Conservation (phyloP, 2,113 vertebrate genomes). For the Forbesichthys agassizii region DNA sequence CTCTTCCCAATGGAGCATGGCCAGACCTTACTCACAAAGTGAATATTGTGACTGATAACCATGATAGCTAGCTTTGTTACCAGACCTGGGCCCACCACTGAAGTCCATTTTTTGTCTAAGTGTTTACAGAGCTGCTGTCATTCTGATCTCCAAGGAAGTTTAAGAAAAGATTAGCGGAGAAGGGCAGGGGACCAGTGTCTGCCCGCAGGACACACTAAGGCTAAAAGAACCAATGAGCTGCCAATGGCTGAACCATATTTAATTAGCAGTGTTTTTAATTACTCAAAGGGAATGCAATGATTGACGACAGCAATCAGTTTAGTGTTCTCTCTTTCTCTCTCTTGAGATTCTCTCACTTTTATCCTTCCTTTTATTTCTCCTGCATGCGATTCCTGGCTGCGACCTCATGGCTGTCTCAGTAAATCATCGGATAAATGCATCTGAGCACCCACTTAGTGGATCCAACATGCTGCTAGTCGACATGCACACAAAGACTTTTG, state of each 20-base stretch:
- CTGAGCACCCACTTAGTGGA: neutral
- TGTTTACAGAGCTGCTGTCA: neutral
- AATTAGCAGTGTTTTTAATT: constrained; percentile 54
- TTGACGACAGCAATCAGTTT: constrained; percentile 42
- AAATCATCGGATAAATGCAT: constrained; percentile 15
- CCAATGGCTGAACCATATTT: constrained; percentile 39
- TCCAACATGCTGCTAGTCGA: constrained; percentile 7
- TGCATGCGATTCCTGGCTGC: constrained; percentile 1
- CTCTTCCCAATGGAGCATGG: too few relatives aligned
- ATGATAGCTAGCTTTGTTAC: too few relatives aligned
- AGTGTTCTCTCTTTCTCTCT: constrained; percentile 3
- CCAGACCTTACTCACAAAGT: too few relatives aligned
- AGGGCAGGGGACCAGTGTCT: constrained; percentile 13
- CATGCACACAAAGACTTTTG: neutral
- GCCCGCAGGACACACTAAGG: constrained; percentile 16
- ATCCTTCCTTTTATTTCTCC: constrained; percentile 5
- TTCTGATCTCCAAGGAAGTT: neutral
- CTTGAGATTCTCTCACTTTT: neutral
- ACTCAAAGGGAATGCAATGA: constrained; percentile 47
- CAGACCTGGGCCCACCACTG: too few relatives aligned
- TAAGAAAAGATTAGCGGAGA: constrained; percentile 21
- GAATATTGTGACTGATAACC: too few relatives aligned
- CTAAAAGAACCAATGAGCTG: constrained; percentile 35
- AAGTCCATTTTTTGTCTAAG: too few relatives aligned
- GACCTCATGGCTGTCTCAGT: neutral